Evolutionary conservation across 23 tunicate species (phyloP).

Genomic region (Halocynthia aurantium): DNA sequence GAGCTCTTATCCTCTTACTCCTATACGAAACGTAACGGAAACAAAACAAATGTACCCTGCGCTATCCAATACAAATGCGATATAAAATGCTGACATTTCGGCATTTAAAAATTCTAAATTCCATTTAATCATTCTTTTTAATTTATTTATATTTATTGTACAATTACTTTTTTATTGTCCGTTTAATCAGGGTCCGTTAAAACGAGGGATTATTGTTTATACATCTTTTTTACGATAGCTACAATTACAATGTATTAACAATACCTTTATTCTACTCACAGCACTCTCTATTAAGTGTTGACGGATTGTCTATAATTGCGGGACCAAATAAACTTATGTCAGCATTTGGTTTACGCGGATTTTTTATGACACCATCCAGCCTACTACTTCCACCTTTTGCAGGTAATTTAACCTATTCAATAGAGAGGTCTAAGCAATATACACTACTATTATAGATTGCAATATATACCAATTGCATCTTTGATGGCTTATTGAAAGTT

Average conservation of each 20-base stretch:
- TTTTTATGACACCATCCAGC: background rate
- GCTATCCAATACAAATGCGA: no score
- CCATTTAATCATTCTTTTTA: no score
- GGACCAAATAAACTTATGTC: constrained; percentile 6
- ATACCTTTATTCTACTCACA: background rate
- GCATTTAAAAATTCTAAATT: no score
- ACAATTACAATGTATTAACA: background rate
- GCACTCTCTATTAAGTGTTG: background rate
- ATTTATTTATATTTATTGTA: no score
- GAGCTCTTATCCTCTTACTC: no score
- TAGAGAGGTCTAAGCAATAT: background rate
- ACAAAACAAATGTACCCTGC: no score
- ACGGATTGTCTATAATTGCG: background rate
- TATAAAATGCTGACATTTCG: no score
- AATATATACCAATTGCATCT: no score
- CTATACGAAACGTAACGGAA: no score
- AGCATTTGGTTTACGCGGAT: constrained; percentile 2
- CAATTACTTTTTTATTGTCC: no score
- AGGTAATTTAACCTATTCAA: background rate
- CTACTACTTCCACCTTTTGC: background rate
- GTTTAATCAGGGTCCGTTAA: background rate
- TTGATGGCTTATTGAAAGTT: no score
- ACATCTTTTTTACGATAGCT: background rate
- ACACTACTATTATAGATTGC: background rate
- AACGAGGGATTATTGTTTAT: background rate